Conservation (phyloP, 2,797 vertebrate species). For the Coregonus sp. region DNA sequence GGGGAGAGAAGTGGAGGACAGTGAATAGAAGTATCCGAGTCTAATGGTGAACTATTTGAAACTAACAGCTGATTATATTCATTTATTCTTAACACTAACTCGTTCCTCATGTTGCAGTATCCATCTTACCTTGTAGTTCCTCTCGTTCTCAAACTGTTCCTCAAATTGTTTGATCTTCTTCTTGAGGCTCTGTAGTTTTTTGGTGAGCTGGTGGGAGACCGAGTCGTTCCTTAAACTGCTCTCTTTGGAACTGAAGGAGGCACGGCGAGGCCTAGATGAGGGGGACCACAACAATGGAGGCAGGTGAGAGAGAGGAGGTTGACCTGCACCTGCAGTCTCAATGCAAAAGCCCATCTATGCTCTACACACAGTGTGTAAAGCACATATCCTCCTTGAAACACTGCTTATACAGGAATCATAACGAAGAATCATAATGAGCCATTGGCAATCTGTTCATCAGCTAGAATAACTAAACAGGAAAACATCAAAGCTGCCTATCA, state of each 20-base stretch:
- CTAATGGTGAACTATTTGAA: not conserved
- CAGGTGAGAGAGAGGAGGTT: not conserved
- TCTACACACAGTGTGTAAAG: too few species aligned
- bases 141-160: constrained; percentile 96
- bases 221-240: constrained; percentile 82
- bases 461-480: not conserved
- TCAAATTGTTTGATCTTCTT: constrained; percentile 99
- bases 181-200: constrained; percentile 91
- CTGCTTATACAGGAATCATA: not conserved
- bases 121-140: constrained; percentile 85
- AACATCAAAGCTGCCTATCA: not conserved
- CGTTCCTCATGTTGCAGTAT: not conserved
- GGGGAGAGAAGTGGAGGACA: not conserved
- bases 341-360: not conserved
- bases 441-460: not conserved
- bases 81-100: not conserved
- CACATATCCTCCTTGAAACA: too few species aligned
- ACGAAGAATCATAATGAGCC: not conserved
- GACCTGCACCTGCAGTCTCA: not conserved
- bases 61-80: not conserved
- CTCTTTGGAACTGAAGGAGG: constrained; percentile 91
- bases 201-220: constrained; percentile 91
- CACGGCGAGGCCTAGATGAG: constrained; percentile 82
- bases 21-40: not conserved
- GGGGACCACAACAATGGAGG: not conserved